phyloP scores from a whole-genome alignment of 2,888 invertebrate species.

The Nomada fabriciana region DNA sequence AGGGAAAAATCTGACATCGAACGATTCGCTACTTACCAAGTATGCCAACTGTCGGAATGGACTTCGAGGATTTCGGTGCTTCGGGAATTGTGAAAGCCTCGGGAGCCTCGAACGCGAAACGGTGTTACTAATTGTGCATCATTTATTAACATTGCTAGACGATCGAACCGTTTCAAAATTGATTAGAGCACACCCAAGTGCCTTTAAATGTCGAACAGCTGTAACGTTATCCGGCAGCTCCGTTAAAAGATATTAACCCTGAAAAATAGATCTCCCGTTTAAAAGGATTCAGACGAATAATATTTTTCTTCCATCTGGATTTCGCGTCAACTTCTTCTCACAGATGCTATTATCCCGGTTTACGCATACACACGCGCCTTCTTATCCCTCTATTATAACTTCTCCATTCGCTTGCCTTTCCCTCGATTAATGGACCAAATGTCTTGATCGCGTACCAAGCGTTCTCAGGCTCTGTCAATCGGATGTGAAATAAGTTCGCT shows the following conservation, averaged over 20 bases:
- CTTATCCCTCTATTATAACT: neutral
- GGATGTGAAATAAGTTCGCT: constrained; percentile 2
- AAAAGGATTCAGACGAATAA: constrained; percentile 62
- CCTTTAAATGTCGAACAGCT: neutral
- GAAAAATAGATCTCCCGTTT: constrained; percentile 67
- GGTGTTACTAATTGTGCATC: too few species aligned
- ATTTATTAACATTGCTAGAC: too few species aligned
- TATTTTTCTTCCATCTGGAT: neutral
- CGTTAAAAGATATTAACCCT: constrained; percentile 5
- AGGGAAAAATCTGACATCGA: neutral
- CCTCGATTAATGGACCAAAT: constrained; percentile 12
- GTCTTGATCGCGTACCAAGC: neutral
- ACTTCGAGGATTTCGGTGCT: neutral
- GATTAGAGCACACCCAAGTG: too few species aligned
- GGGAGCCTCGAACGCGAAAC: too few species aligned
- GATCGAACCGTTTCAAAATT: too few species aligned
- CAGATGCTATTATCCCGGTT: constrained; percentile 65
- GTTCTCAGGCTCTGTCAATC: neutral
- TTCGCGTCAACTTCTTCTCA: neutral
- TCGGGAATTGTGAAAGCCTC: neutral
- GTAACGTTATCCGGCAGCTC: neutral
- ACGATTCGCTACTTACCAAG: neutral
- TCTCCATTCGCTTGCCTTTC: neutral
- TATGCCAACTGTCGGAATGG: neutral
- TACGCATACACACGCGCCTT: constrained; percentile 37